These are phyloP conservation scores for Bettongia penicillata DNA, from an alignment of 2,113 vertebrate genomes.

Conservation along the genomic window DNA sequence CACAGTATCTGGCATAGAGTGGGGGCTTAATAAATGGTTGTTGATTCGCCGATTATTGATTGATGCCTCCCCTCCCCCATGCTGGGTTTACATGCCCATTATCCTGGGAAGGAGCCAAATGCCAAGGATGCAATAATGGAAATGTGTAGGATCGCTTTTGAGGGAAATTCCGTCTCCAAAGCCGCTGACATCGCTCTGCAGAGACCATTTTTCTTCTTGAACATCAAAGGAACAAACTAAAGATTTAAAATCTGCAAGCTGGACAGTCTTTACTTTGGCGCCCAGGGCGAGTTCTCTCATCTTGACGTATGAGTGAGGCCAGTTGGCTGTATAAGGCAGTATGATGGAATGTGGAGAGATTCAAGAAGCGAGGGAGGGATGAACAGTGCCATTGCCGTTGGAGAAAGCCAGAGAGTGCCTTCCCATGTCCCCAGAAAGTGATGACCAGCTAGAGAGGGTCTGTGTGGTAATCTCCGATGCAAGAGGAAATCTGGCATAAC, in stretches of 20 bases:
- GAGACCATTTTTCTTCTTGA: slow-evolving; percentile 52
- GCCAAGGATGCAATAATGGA: neutral
- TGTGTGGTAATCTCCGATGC: neutral
- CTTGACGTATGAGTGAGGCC: slow-evolving; percentile 45
- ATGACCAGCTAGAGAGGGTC: neutral
- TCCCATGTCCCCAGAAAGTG: neutral
- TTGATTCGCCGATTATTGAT: neutral
- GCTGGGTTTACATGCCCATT: neutral
- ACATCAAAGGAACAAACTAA: slow-evolving; percentile 69
- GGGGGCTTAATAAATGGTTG: neutral
- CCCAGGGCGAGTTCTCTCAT: slow-evolving; percentile 50
- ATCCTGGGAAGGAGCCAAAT: neutral
- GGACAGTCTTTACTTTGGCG: slow-evolving; percentile 74
- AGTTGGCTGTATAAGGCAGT: neutral
- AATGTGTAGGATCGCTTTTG: neutral
- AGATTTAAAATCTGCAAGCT: slow-evolving; percentile 68
- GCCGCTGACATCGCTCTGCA: neutral
- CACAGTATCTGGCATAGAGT: rapidly evolving
- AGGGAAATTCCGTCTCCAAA: neutral
- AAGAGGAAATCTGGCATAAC: neutral
- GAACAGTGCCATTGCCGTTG: rapidly evolving
- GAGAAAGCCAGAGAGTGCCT: rapidly evolving
- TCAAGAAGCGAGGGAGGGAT: neutral
- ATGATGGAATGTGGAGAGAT: neutral
- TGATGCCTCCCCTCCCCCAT: neutral